phyloP scores from a whole-genome alignment of 2,797 vertebrate genomes.

The Mus spretus region DNA sequence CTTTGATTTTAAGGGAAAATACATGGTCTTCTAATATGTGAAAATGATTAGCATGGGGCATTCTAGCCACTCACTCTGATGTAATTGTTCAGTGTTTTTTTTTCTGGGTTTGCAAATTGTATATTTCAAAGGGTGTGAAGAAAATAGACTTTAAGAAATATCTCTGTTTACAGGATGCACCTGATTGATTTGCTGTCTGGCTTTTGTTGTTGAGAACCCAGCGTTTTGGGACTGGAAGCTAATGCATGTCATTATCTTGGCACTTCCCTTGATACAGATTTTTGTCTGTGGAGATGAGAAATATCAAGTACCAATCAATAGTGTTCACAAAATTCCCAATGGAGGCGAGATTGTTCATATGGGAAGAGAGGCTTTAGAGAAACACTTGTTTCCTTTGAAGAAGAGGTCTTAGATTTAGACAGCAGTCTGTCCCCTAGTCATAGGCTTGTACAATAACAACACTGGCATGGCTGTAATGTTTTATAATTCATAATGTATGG shows the following conservation, averaged over 20 bases:
- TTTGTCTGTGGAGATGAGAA: not conserved
- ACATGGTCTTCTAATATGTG: not conserved
- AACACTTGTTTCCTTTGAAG: not conserved
- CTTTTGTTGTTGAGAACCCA: not conserved
- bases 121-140: conserved; percentile 24
- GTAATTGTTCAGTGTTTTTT: not conserved
- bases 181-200: conserved; percentile 17
- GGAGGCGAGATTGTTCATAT: not conserved
- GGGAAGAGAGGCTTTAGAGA: not conserved
- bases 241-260: not conserved
- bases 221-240: not conserved
- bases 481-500: not conserved
- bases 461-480: not conserved
- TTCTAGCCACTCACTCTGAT: not conserved
- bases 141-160: not conserved
- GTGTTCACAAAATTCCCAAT: not conserved
- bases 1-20: conserved; percentile 50
- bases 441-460: not conserved
- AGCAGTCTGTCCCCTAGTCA: not conserved
- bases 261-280: not conserved
- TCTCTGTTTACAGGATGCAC: not conserved
- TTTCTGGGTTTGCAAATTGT: conserved; percentile 28
- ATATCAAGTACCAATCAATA: conserved; percentile 1
- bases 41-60: not conserved
- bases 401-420: conserved; percentile 1